Percentiles rank a stretch among this genome's conserved stretches.
Evolutionary conservation across 2,113 vertebrate species (phyloP).

Genomic region (Pluvianellus socialis): DNA sequence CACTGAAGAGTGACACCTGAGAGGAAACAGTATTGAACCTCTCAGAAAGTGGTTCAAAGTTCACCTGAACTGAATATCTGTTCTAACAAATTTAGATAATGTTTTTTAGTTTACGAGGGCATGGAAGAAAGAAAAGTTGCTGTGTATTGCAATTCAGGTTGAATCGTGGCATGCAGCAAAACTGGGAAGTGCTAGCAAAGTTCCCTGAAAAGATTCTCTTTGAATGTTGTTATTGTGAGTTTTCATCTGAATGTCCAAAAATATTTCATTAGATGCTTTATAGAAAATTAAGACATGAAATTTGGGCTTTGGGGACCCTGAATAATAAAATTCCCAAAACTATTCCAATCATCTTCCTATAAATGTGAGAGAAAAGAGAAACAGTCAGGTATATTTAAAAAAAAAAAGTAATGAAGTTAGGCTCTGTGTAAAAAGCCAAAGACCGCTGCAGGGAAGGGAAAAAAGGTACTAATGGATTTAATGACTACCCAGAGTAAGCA

Average conservation of each 20-base stretch:
- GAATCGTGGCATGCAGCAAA: not conserved
- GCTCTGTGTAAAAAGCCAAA: not conserved
- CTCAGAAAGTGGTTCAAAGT: not conserved
- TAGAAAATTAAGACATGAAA: not conserved
- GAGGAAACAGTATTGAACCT: not conserved
- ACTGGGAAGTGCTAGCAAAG: not conserved
- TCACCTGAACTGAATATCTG: not conserved
- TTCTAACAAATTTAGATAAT: not conserved
- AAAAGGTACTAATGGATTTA: not conserved
- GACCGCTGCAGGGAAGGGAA: not conserved
- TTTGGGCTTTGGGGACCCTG: not conserved
- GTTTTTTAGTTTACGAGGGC: not conserved
- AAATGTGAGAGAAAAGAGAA: not conserved
- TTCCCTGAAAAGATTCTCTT: not conserved
- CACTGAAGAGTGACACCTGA: not conserved
- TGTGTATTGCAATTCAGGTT: not conserved
- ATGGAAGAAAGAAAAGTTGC: not conserved
- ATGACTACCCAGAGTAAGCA: not conserved
- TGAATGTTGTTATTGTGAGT: not conserved
- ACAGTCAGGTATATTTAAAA: not conserved
- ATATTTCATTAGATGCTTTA: not conserved
- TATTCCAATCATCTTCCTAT: not conserved
- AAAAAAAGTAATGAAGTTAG: not conserved
- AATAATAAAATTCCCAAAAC: not conserved
- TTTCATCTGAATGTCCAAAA: not conserved